These are phyloP conservation scores for Anguilla japonica DNA, from an alignment of 2,113 vertebrate genomes.

Conservation along the genomic window DNA sequence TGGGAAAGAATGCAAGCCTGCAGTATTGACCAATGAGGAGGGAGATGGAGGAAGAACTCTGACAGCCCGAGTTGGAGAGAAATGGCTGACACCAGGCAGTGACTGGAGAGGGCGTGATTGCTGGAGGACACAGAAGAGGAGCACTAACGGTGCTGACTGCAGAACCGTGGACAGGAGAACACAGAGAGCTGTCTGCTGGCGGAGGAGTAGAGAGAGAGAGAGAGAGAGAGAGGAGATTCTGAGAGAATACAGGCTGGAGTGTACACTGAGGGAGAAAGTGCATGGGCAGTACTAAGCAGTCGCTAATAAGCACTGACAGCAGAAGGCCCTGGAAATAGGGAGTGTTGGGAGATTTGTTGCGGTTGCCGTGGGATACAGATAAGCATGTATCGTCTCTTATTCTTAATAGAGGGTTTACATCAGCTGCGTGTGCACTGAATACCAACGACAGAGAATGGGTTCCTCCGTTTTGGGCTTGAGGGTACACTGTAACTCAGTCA, in stretches of 20 bases:
- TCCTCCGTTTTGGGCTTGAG: conserved; percentile 15
- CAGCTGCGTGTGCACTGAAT: conserved; percentile 59
- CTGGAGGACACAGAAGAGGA: neutral
- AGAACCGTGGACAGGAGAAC: neutral
- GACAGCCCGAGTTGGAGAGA: neutral
- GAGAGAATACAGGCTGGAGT: neutral
- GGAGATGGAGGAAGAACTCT: neutral
- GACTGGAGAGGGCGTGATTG: neutral
- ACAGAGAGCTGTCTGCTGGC: conserved; percentile 10
- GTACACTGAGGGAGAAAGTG: neutral
- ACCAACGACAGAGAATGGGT: conserved; percentile 51
- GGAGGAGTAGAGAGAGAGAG: neutral
- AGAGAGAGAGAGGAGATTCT: too few relatives aligned
- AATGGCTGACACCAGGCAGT: neutral
- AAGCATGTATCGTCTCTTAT: conserved; percentile 64
- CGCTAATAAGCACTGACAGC: conserved; percentile 56
- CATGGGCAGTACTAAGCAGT: conserved; percentile 24
- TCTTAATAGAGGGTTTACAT: conserved; percentile 60
- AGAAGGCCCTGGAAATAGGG: conserved; percentile 35
- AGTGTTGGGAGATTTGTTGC: conserved; percentile 39
- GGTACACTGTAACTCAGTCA: conserved; percentile 13
- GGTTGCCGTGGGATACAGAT: conserved; percentile 63
- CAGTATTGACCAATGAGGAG: neutral
- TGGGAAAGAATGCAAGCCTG: neutral
- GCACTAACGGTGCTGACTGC: neutral